phyloP scores from a whole-genome alignment of 2,888 invertebrate genomes.

The Luperina testacea region DNA sequence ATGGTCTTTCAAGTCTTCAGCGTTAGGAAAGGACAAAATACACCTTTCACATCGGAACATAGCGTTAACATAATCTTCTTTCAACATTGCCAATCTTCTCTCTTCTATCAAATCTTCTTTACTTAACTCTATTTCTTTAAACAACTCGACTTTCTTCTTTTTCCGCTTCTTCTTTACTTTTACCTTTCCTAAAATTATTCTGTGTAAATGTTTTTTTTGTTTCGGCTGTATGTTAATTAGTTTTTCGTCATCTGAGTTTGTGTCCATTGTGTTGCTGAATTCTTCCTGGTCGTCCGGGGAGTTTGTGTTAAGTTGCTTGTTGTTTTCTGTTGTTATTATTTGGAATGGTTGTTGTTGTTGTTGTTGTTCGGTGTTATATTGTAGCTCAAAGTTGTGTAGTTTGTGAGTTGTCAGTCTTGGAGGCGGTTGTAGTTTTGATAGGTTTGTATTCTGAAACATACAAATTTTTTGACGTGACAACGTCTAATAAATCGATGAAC shows the following conservation, averaged over 20 bases:
- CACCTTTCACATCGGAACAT: slow-evolving; percentile 82
- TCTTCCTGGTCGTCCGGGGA: slow-evolving; percentile 26
- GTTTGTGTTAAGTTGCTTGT: neutral
- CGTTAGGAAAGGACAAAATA: slow-evolving; percentile 80
- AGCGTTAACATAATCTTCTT: slow-evolving; percentile 82
- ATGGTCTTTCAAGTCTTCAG: slow-evolving; percentile 83
- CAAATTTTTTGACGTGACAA: no score
- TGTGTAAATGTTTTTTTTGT: neutral
- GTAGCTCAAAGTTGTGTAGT: slow-evolving; percentile 39
- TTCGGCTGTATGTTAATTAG: neutral
- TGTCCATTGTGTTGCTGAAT: slow-evolving; percentile 11
- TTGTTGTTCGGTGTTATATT: neutral
- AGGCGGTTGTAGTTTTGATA: slow-evolving; percentile 4
- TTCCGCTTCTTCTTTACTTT: slow-evolving; percentile 45
- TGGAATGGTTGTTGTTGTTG: slow-evolving; percentile 17
- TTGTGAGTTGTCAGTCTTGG: slow-evolving; percentile 38
- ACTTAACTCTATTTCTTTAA: slow-evolving; percentile 74
- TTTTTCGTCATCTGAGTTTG: slow-evolving; percentile 56
- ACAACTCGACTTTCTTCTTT: slow-evolving; percentile 60
- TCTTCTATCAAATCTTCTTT: slow-evolving; percentile 77
- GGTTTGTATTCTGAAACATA: slow-evolving; percentile 43
- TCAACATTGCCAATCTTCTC: slow-evolving; percentile 67
- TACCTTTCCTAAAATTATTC: neutral
- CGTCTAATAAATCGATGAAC: no score
- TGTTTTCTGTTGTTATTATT: slow-evolving; percentile 35